Evolutionary conservation across 2,888 invertebrate genomes (phyloP).

Genomic region (Brachycybe producta): DNA sequence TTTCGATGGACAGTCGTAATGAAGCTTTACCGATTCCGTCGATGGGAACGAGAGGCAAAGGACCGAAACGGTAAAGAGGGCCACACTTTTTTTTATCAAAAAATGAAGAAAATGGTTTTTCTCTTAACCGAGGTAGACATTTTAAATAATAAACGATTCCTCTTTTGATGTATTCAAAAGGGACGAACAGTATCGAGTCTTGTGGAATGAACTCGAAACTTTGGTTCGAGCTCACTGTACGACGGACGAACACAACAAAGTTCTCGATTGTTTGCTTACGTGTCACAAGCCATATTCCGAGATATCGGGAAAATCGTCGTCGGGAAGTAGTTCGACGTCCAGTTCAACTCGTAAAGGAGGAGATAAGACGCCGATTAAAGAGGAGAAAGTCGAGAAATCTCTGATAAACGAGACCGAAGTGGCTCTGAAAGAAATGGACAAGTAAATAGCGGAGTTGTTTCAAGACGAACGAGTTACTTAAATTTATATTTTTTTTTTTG

Average conservation of each 20-base stretch:
- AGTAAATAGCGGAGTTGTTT: slow-evolving; percentile 21
- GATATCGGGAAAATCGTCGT: slow-evolving; percentile 42
- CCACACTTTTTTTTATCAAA: background rate
- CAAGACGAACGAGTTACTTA: background rate
- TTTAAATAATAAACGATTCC: background rate
- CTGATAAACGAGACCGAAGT: slow-evolving; percentile 26
- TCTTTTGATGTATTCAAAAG: slow-evolving; percentile 30
- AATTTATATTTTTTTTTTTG: slow-evolving; percentile 11
- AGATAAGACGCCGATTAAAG: slow-evolving; percentile 13
- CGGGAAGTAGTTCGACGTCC: background rate
- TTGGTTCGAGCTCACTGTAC: slow-evolving; percentile 63
- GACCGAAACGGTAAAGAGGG: slow-evolving; percentile 32
- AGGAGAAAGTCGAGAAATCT: slow-evolving; percentile 15
- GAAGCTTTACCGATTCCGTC: slow-evolving; percentile 60
- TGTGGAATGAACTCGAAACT: slow-evolving; percentile 81
- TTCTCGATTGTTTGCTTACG: slow-evolving; percentile 68
- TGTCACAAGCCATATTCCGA: slow-evolving; percentile 50
- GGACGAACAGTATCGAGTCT: slow-evolving; percentile 79
- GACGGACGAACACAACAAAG: slow-evolving; percentile 60
- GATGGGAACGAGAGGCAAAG: slow-evolving; percentile 34
- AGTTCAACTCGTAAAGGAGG: slow-evolving; percentile 4
- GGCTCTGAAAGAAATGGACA: slow-evolving; percentile 31
- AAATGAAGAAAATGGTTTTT: background rate
- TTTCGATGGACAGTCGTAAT: slow-evolving; percentile 67
- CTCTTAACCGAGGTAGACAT: background rate